Conservation (phyloP, 37 sponge, comb jelly and placozoan species). For the Agelas oroides region DNA sequence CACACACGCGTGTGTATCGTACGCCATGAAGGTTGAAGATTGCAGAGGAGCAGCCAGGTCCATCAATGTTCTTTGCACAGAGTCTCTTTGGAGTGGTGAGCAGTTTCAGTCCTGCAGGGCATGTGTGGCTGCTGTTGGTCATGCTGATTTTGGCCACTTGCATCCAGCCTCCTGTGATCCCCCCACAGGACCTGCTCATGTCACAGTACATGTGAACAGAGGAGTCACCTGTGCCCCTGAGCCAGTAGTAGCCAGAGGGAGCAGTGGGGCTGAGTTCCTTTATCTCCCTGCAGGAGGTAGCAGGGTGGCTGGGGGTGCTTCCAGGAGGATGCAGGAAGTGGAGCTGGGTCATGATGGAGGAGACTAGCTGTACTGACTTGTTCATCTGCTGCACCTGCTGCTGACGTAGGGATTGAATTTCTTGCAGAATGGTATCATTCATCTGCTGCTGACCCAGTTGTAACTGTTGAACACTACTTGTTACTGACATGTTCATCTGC, state of each 20-base stretch:
- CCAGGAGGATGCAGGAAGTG: neutral
- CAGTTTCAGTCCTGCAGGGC: neutral
- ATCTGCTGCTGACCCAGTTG: no score
- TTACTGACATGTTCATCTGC: slow-evolving; percentile 23
- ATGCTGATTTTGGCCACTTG: neutral
- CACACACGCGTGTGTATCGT: slow-evolving; percentile 34
- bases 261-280: neutral
- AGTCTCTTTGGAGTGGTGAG: neutral
- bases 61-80: slow-evolving; percentile 24
- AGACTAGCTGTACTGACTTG: slow-evolving; percentile 18
- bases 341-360: neutral
- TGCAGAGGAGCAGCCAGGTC: slow-evolving; percentile 20
- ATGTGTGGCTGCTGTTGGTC: slow-evolving; percentile 8
- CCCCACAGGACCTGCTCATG: slow-evolving; percentile 4
- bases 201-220: neutral
- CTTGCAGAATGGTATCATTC: no score
- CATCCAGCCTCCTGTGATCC: slow-evolving; percentile 11
- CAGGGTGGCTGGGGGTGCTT: slow-evolving; percentile 3
- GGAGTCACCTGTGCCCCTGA: neutral
- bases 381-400: neutral
- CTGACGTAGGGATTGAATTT: no score
- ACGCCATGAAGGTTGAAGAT: neutral
- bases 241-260: slow-evolving; percentile 7
- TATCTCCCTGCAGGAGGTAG: neutral
- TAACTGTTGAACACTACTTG: neutral